Percentiles rank a stretch among this genome's conserved stretches.
Evolutionary conservation across 2,888 invertebrate genomes (phyloP).

Genomic region (Teleogryllus oceanicus): DNA sequence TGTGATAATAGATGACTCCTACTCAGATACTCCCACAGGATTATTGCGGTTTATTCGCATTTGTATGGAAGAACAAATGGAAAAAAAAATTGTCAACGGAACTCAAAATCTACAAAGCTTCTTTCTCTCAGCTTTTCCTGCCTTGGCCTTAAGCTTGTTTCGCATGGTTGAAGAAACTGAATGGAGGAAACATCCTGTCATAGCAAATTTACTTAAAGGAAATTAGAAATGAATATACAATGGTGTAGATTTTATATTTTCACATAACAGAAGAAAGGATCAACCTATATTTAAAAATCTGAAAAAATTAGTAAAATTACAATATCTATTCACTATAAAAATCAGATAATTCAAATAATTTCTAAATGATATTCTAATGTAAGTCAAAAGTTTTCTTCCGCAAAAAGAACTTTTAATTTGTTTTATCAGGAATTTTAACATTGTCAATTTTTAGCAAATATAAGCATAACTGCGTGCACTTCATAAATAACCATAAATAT

Average conservation of each 20-base stretch:
- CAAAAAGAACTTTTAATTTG: too few relatives aligned
- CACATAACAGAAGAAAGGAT: too few relatives aligned
- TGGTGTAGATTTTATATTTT: too few relatives aligned
- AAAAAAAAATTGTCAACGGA: slow-evolving; percentile 9
- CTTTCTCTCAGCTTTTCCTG: slow-evolving; percentile 45
- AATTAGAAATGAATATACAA: not conserved
- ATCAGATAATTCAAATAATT: too few relatives aligned
- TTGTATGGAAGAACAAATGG: slow-evolving; percentile 32
- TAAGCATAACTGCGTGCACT: not conserved
- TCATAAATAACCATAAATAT: not conserved
- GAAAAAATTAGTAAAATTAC: too few relatives aligned
- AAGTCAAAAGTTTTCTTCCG: too few relatives aligned
- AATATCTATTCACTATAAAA: too few relatives aligned
- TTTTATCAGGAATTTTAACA: too few relatives aligned
- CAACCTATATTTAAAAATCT: too few relatives aligned
- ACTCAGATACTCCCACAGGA: slow-evolving; percentile 45
- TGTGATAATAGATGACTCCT: slow-evolving; percentile 39
- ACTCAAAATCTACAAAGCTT: slow-evolving; percentile 41
- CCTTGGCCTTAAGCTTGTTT: slow-evolving; percentile 45
- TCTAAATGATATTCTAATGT: too few relatives aligned
- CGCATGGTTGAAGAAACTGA: slow-evolving; percentile 45
- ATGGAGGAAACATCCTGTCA: slow-evolving; percentile 45
- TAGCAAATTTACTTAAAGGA: slow-evolving; percentile 36
- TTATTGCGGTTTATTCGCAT: slow-evolving; percentile 44
- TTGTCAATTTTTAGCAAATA: not conserved